Evolutionary conservation across 2,113 vertebrate species (phyloP).

Genomic region (Seriola aureovittata): DNA sequence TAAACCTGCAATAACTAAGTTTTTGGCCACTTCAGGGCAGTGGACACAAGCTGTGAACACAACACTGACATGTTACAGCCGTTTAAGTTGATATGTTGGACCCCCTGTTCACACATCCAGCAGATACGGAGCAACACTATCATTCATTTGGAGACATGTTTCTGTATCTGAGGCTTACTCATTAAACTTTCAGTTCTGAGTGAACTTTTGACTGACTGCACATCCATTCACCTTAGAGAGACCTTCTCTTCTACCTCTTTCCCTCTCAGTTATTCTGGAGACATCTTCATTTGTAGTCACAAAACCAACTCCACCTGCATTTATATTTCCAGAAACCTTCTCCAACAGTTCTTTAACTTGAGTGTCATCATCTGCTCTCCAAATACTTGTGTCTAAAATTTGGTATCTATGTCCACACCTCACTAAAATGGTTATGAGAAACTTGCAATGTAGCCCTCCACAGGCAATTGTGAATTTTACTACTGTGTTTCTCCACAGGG

Average conservation of each 20-base stretch:
- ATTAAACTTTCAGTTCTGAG: not conserved
- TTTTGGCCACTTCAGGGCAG: too few species aligned
- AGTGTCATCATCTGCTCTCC: conserved; percentile 16
- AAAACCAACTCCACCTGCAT: too few species aligned
- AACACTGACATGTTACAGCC: too few species aligned
- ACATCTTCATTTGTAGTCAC: not conserved
- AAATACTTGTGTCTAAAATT: conserved; percentile 58
- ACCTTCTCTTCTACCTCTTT: conserved; percentile 33
- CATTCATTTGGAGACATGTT: too few species aligned
- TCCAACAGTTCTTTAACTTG: conserved; percentile 48
- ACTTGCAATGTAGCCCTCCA: conserved; percentile 25
- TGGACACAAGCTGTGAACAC: too few species aligned
- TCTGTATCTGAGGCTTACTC: conserved; percentile 28
- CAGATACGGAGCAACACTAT: too few species aligned
- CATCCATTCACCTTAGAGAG: not conserved
- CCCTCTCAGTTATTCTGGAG: not conserved
- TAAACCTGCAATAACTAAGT: too few species aligned
- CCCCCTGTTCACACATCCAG: too few species aligned
- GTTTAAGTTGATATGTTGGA: too few species aligned
- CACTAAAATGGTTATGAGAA: conserved; percentile 35
- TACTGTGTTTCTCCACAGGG: conserved; percentile 43
- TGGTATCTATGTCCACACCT: conserved; percentile 59
- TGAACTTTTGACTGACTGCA: too few species aligned
- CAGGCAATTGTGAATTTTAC: conserved; percentile 26
- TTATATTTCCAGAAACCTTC: conserved; percentile 45